Evolutionary conservation across 92 coral and sea anemone species (phyloP).

Genomic region (Epizoanthus rinbou): DNA sequence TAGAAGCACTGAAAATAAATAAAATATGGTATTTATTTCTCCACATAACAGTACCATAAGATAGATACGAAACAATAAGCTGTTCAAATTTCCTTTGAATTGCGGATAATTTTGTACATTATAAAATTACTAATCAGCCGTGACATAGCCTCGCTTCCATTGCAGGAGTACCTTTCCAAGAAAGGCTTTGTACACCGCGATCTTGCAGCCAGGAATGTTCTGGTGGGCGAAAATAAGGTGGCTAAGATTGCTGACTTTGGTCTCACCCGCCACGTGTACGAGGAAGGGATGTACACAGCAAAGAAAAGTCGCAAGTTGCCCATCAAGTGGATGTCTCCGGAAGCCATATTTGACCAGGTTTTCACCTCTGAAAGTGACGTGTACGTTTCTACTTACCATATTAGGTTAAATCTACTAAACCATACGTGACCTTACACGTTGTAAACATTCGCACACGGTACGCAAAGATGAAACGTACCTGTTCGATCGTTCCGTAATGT

Average conservation of each 20-base stretch:
- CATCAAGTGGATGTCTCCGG: slow-evolving; percentile 81
- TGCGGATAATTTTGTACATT: too few relatives aligned
- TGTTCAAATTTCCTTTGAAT: too few relatives aligned
- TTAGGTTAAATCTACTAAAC: too few relatives aligned
- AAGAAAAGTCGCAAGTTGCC: slow-evolving; percentile 69
- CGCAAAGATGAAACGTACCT: too few relatives aligned
- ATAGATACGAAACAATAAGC: too few relatives aligned
- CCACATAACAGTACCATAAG: too few relatives aligned
- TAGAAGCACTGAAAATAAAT: too few relatives aligned
- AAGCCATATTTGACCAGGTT: slow-evolving; percentile 81
- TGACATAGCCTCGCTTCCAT: background rate
- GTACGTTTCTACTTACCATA: slow-evolving; percentile 56
- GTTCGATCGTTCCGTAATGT: too few relatives aligned
- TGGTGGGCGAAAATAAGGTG: slow-evolving; percentile 75
- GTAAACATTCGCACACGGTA: too few relatives aligned
- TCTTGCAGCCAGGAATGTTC: slow-evolving; percentile 81
- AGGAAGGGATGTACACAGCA: slow-evolving; percentile 65
- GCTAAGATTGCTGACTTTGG: slow-evolving; percentile 87
- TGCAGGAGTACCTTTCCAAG: slow-evolving; percentile 69
- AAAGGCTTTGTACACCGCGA: slow-evolving; percentile 84
- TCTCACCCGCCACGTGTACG: slow-evolving; percentile 78
- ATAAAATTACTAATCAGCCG: too few relatives aligned
- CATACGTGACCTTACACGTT: too few relatives aligned
- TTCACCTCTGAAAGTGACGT: slow-evolving; percentile 78
- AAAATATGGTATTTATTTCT: too few relatives aligned